Evolutionary conservation across 2,888 invertebrate species (phyloP).

Genomic region (Polymixis lichenea): DNA sequence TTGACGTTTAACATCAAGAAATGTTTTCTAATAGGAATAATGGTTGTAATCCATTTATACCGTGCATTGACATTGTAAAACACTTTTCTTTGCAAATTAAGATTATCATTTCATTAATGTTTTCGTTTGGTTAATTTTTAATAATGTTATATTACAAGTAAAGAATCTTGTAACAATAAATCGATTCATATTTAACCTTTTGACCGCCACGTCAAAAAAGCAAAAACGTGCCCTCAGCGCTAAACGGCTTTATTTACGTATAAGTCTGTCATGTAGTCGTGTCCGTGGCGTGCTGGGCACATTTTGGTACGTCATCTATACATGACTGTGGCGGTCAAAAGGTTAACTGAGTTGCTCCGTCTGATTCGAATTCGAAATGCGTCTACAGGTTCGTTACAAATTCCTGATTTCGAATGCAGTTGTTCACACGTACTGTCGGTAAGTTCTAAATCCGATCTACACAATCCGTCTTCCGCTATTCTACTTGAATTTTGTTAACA

Average conservation of each 20-base stretch:
- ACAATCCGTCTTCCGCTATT: conserved; percentile 23
- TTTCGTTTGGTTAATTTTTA: no score
- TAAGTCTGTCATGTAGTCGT: no score
- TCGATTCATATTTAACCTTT: no score
- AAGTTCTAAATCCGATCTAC: conserved; percentile 32
- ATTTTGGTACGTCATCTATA: no score
- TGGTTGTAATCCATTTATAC: neutral
- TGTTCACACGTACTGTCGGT: conserved; percentile 10
- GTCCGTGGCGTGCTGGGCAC: no score
- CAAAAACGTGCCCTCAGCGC: no score
- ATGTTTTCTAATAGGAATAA: neutral
- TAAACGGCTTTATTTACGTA: no score
- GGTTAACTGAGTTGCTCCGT: no score
- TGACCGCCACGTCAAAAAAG: no score
- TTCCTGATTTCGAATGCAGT: conserved; percentile 2
- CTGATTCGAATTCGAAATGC: neutral
- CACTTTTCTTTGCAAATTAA: neutral
- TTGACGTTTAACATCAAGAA: neutral
- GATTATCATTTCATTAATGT: neutral
- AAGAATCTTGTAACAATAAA: neutral
- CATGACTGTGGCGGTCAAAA: no score
- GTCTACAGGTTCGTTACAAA: neutral
- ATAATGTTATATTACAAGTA: neutral
- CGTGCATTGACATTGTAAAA: neutral
- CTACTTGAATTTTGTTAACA: conserved; percentile 31